Percentiles rank a stretch among this genome's conserved stretches.
Evolutionary conservation across 2,888 invertebrate species (phyloP).

Genomic region (Yponomeuta plumbellus): DNA sequence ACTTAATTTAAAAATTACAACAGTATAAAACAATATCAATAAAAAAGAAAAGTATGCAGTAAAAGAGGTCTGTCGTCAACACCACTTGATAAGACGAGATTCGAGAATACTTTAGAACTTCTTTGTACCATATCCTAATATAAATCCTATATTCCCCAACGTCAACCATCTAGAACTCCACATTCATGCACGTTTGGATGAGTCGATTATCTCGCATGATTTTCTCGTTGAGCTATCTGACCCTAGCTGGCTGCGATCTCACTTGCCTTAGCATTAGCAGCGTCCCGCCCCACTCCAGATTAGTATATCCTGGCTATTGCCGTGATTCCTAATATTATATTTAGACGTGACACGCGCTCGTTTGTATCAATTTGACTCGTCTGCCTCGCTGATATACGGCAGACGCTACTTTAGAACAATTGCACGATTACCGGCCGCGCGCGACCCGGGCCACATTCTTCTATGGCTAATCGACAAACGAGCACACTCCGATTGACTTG

Average conservation of each 20-base stretch:
- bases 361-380: conserved; percentile 75
- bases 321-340: conserved; percentile 78
- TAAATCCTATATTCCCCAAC: too few relatives aligned
- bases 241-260: conserved; percentile 29
- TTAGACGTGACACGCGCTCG: conserved; percentile 76
- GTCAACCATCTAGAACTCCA: background rate
- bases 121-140: too few relatives aligned
- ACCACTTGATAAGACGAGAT: too few relatives aligned
- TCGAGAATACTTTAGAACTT: too few relatives aligned
- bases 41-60: too few relatives aligned
- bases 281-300: conserved; percentile 68
- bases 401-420: conserved; percentile 75
- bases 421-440: conserved; percentile 64
- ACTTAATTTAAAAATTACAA: too few relatives aligned
- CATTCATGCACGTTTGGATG: background rate
- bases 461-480: conserved; percentile 49
- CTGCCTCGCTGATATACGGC: conserved; percentile 72
- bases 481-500: conserved; percentile 55
- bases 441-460: conserved; percentile 40
- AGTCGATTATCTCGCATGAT: background rate
- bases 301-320: conserved; percentile 77
- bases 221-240: conserved; percentile 16
- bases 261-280: conserved; percentile 41
- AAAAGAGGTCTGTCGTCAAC: too few relatives aligned
- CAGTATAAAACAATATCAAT: too few relatives aligned